Percentiles rank a stretch among this genome's conserved stretches.
Conservation (phyloP, 1,140 invertebrate genomes). For the Orchesella cincta region DNA sequence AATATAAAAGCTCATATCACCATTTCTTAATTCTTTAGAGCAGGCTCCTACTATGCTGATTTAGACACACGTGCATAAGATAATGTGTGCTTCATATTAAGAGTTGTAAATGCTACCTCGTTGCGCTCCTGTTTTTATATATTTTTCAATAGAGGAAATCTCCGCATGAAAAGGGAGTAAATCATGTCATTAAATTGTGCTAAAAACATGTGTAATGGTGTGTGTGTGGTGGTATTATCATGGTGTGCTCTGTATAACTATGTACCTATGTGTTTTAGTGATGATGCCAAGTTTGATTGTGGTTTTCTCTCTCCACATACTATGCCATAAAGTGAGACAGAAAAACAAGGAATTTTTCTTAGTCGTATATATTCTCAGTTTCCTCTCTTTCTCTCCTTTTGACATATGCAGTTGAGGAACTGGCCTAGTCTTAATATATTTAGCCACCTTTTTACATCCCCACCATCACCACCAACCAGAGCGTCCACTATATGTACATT, state of each 20-base stretch:
- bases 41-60: too few relatives aligned
- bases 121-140: too few relatives aligned
- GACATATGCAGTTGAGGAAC: too few relatives aligned
- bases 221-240: background rate
- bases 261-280: too few relatives aligned
- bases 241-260: background rate
- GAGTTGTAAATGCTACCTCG: too few relatives aligned
- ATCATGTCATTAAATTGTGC: conserved; percentile 27
- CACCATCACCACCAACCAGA: background rate
- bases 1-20: too few relatives aligned
- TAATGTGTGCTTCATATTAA: too few relatives aligned
- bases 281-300: conserved; percentile 6
- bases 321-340: too few relatives aligned
- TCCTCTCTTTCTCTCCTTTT: background rate
- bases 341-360: too few relatives aligned
- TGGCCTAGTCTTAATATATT: too few relatives aligned
- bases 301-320: background rate
- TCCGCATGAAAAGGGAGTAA: conserved; percentile 12
- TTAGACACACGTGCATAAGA: too few relatives aligned
- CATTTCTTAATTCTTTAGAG: too few relatives aligned
- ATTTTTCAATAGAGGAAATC: background rate
- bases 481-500: background rate
- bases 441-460: background rate
- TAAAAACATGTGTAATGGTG: conserved; percentile 28
- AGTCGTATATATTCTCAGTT: background rate